Evolutionary conservation across 2,888 invertebrate species (phyloP), one percentile per base, ranked within the genome.

Genomic region (Nowickia ferox): DNA sequence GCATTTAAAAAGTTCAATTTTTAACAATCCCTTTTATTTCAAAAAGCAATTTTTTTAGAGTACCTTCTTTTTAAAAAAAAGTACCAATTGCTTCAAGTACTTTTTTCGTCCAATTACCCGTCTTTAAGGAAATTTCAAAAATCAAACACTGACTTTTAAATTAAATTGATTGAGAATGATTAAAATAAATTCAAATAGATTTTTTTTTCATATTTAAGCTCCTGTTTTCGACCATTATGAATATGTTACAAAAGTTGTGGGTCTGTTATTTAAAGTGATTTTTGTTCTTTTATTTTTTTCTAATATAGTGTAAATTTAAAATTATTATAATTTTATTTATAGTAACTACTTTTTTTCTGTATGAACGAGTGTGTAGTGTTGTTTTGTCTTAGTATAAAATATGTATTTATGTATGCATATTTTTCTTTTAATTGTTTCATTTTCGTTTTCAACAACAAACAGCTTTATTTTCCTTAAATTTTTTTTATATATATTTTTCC

Each of bases 261-360:
- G 22, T 22, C 1, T 22, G 22, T 22, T 22, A 22, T 22, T 38
- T 17, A 13, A 38, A 9, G 51, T 72, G n/a, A 11, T 51, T 48
- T 40, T 1, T 48, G n/a, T 59, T 51, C 30, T 91, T 90, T 69
- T 48, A 30, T 19, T n/a, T 22, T 44, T 15, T 55, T 92, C 89
- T 55, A 9, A 11, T 61, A 8, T 53, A 46, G n/a, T 55, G 42
- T 55, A 90, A 90, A 90, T 90, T 91, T 91, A 90, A 87, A 91
- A 92, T 90, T 89, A 90, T 90, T 91, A 91, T 91, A 90, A 90
- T 91, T 92, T 89, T 59, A 63, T 87, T 85, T 51, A 68, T 84
- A 84, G 84, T 86, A 84, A 86, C 84, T 84, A 84, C 77, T 68
- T 84, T 74, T 76, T 53, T 84, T 42, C 66, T 48, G 46, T 66